Conservation (phyloP, 2,888 invertebrate genomes). For the Eupithecia tripunctaria region DNA sequence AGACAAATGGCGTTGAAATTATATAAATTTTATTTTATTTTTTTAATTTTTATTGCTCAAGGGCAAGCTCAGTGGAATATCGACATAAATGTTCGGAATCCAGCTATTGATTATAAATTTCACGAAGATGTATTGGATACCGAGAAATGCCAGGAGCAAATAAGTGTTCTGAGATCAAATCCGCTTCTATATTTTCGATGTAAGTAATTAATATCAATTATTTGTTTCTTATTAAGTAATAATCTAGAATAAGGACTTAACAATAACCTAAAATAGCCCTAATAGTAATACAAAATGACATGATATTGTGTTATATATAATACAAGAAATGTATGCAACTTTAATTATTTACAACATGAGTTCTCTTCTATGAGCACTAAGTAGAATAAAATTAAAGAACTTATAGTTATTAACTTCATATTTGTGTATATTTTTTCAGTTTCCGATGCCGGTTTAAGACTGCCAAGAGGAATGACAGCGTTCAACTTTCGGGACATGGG, state of each 20-base stretch:
- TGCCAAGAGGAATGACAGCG: constrained; percentile 52
- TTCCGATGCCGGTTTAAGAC: constrained; percentile 56
- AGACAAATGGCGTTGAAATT: constrained; percentile 25
- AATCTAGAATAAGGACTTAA: neutral
- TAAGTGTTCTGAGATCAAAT: constrained; percentile 50
- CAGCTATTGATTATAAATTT: constrained; percentile 57
- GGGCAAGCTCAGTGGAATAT: constrained; percentile 31
- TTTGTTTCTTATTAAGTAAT: neutral
- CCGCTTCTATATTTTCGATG: constrained; percentile 50
- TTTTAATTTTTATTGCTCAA: constrained; percentile 25
- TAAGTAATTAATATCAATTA: constrained; percentile 50
- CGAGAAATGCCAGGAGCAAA: constrained; percentile 60
- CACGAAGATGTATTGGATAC: constrained; percentile 61
- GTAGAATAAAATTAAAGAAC: neutral
- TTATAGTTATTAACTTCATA: neutral
- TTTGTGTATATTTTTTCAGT: constrained; percentile 46
- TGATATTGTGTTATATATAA: neutral
- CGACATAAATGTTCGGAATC: constrained; percentile 26
- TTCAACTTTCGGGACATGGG: constrained; percentile 56
- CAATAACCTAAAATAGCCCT: neutral
- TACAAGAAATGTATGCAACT: neutral
- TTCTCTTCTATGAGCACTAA: neutral
- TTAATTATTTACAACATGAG: neutral
- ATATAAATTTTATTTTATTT: neutral
- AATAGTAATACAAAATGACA: neutral